These are phyloP conservation scores for Holothuria scabra DNA, from an alignment of 53 echinoderm and acorn worm species.

Conservation along the genomic window DNA sequence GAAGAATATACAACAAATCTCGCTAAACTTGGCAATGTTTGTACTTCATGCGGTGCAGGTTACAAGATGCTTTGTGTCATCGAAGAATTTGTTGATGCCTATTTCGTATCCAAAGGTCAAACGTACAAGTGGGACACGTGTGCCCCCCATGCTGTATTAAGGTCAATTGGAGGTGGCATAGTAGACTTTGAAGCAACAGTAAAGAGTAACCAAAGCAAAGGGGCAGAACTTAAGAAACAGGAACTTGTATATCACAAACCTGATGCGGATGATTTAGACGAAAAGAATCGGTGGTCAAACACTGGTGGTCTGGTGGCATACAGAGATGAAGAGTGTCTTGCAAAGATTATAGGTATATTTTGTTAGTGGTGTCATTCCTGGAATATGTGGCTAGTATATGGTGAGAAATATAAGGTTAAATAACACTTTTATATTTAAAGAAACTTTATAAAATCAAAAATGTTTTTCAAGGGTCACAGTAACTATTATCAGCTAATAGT, in stretches of 20 bases:
- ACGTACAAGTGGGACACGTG: slow-evolving; percentile 98
- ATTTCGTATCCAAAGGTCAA: slow-evolving; percentile 79
- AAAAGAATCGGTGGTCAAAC: slow-evolving; percentile 82
- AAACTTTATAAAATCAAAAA: too few species aligned
- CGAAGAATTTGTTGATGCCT: slow-evolving; percentile 77
- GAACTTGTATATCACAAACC: slow-evolving; percentile 76
- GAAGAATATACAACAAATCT: slow-evolving; percentile 63
- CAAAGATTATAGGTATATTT: slow-evolving; percentile 51
- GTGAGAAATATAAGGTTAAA: too few species aligned
- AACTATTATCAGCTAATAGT: too few species aligned
- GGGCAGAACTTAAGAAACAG: slow-evolving; percentile 5
- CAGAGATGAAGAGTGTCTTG: slow-evolving; percentile 33
- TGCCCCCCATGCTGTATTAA: slow-evolving; percentile 86
- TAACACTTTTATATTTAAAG: too few species aligned
- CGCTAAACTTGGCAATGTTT: slow-evolving; percentile 52
- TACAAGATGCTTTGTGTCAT: slow-evolving; percentile 86
- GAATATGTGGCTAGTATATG: too few species aligned
- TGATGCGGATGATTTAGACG: slow-evolving; percentile 44
- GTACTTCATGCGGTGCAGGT: slow-evolving; percentile 87
- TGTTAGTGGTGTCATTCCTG: neutral
- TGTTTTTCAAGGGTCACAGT: too few species aligned
- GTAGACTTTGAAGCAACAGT: slow-evolving; percentile 53
- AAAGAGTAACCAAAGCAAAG: slow-evolving; percentile 9
- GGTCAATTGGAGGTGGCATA: slow-evolving; percentile 81
- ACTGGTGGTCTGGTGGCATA: slow-evolving; percentile 85